These are phyloP conservation scores for Thumatha senex DNA, from an alignment of 2,888 invertebrate genomes.

Conservation along the genomic window DNA sequence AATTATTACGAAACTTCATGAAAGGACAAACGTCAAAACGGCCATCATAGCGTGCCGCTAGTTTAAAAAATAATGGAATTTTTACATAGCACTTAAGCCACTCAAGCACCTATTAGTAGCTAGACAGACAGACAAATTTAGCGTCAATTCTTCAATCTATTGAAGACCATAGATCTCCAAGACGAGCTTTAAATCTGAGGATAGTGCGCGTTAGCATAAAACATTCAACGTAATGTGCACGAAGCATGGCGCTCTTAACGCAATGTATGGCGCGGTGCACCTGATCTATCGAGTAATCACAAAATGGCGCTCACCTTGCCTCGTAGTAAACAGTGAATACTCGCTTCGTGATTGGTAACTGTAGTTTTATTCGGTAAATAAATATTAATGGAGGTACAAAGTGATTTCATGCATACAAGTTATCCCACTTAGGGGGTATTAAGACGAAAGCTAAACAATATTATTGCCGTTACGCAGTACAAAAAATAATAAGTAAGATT, in stretches of 20 bases:
- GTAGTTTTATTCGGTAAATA: constrained; percentile 1
- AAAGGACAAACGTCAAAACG: no score
- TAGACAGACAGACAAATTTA: no score
- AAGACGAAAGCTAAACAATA: no score
- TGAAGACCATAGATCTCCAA: constrained; percentile 35
- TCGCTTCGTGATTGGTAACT: constrained; percentile 1
- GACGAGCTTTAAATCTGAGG: constrained; percentile 34
- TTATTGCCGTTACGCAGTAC: no score
- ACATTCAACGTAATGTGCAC: constrained; percentile 65
- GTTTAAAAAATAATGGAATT: no score
- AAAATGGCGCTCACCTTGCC: constrained; percentile 49
- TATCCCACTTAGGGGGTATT: no score
- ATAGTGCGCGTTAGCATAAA: constrained; percentile 55
- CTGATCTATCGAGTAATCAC: constrained; percentile 74
- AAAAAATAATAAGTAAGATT: no score
- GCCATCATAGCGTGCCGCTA: no score
- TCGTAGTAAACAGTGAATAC: constrained; percentile 7
- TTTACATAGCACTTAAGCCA: no score
- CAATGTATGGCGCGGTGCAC: constrained; percentile 56
- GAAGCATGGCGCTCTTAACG: constrained; percentile 65
- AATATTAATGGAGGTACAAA: constrained; percentile 1
- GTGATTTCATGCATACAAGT: no score
- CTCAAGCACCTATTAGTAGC: no score
- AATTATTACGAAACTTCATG: no score
- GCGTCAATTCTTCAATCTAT: constrained; percentile 30